These are phyloP conservation scores for Drosophila willistoni DNA, from an alignment of 1,140 invertebrate species.

Conservation along the genomic window DNA sequence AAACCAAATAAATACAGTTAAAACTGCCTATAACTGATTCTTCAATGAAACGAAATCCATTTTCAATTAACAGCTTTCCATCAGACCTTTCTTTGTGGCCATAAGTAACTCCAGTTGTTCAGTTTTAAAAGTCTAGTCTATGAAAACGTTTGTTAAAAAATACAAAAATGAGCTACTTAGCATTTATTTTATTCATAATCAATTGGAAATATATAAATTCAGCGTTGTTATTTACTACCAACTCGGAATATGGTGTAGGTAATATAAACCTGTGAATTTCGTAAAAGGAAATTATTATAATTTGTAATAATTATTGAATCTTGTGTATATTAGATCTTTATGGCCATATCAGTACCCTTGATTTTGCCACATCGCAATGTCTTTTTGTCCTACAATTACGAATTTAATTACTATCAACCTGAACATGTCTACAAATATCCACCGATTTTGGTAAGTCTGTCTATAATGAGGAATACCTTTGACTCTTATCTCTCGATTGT, in stretches of 20 bases:
- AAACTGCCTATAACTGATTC: constrained; percentile 7
- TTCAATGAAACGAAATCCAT: not conserved
- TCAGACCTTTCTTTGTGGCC: not conserved
- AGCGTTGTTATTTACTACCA: constrained; percentile 40
- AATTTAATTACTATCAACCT: constrained; percentile 87
- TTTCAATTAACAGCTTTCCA: not conserved
- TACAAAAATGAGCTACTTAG: constrained; percentile 10
- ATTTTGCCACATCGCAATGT: constrained; percentile 88
- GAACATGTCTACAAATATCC: constrained; percentile 69
- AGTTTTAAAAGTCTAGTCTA: not conserved
- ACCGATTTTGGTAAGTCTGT: constrained; percentile 62
- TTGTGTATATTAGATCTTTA: not conserved
- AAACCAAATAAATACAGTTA: not conserved
- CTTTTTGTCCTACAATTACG: constrained; percentile 90
- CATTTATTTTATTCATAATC: not conserved
- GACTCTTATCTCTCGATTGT: not conserved
- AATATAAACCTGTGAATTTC: not conserved
- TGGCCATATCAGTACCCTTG: constrained; percentile 86
- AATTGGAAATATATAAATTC: not conserved
- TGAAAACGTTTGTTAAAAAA: not conserved
- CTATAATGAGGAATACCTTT: constrained; percentile 16
- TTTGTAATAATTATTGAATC: not conserved
- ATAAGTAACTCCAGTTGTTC: not conserved
- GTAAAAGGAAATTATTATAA: not conserved
- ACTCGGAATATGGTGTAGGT: constrained; percentile 57